Evolutionary conservation across 2,888 invertebrate genomes (phyloP), one percentile per base, ranked within the genome.

Genomic region (Argyresthia goedartella): DNA sequence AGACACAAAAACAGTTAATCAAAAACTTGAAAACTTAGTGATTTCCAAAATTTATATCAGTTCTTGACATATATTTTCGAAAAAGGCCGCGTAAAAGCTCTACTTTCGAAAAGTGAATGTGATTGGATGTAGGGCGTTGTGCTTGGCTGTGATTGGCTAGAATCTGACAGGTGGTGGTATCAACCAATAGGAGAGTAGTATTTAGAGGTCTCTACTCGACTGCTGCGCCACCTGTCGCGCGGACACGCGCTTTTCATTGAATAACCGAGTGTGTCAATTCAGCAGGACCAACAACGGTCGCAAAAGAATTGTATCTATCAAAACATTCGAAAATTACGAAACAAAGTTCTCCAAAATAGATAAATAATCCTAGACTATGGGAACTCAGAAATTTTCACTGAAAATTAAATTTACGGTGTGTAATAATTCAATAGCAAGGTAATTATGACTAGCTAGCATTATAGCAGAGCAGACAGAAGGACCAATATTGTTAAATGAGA

Each of bases 201-300:
- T 60, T 59, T 49, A 52, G 56, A 61, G 68, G 59, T 66, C 66
- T 67, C 25, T 33, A 69, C 64, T 76, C 79, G 79, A 81, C 69
- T 56, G 64, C 62, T 61, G 71, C 85, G 85, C 85, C 84, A 81
- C 82, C 85, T 85, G 82, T 25, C 79, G 77, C 81, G 77, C 71
- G 61, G 61, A 65, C 71, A 49, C 48, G 53, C 53, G 34, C n/a
- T 15, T 50, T 54, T 52, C 52, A 50, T 52, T 54, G 52, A 52
- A 52, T 54, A 52, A 48, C 35, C 51, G 51, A 46, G 48, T 46
- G 25, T 6, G 25, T 25, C 25, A 25, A 25, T 25, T 25, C 25
- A 25, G 25, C 25, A 25, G 25, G 25, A 4, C 25, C 25, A 25
- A 25, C 25, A 25, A 25, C 25, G 25, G 25, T 25, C 2, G 25